Conservation (phyloP, 2,888 invertebrate genomes). For the Dryococelus australis region DNA sequence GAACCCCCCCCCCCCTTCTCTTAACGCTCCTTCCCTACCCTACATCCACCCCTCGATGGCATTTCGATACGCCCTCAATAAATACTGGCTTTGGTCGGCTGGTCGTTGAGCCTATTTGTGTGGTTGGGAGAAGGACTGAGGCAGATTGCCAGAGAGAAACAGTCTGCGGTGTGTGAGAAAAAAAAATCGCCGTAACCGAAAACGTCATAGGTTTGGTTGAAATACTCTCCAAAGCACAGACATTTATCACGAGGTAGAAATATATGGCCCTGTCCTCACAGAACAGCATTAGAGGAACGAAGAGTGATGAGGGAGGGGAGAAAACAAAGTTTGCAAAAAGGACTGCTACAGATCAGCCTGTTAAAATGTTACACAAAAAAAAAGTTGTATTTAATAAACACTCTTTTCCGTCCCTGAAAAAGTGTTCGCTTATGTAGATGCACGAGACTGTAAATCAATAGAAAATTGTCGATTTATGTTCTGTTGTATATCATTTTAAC, state of each 20-base stretch:
- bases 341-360: neutral
- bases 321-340: no score
- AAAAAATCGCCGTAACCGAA: neutral
- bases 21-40: no score
- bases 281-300: neutral
- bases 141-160: no score
- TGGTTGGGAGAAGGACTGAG: neutral
- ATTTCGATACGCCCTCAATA: neutral
- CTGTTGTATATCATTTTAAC: no score
- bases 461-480: no score
- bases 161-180: neutral
- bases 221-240: slow-evolving; percentile 12
- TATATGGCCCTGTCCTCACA: neutral
- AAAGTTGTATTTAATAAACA: neutral
- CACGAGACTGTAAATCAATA: no score
- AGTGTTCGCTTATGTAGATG: no score
- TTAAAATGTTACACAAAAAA: neutral
- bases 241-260: neutral
- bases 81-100: neutral
- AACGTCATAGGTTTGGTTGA: slow-evolving; percentile 1
- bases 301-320: no score
- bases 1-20: neutral
- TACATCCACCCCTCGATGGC: neutral
- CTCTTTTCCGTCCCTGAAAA: neutral
- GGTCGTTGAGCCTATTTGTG: neutral